A percentile compares a stretch with the other conserved stretches of the same genome.
Conservation (phyloP, 1,140 invertebrate genomes). For the Bactericera cockerelli region DNA sequence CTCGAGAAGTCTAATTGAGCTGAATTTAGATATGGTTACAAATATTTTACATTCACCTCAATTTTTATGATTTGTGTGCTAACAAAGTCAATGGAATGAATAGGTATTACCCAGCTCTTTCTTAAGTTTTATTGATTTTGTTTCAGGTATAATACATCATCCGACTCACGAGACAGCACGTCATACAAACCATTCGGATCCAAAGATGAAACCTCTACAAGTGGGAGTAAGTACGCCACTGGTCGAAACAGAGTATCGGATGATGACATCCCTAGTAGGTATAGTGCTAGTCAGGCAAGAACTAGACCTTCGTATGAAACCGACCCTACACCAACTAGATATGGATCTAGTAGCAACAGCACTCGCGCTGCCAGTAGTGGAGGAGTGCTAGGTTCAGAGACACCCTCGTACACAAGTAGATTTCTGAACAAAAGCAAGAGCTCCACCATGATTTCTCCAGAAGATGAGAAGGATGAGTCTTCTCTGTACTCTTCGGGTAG, state of each 20-base stretch:
- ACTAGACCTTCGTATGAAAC: constrained; percentile 31
- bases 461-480: constrained; percentile 25
- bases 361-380: background rate
- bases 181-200: background rate
- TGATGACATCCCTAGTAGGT: constrained; percentile 4
- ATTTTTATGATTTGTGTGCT: too few relatives aligned
- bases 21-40: too few relatives aligned
- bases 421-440: constrained; percentile 70
- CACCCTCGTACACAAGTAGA: constrained; percentile 36
- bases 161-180: background rate
- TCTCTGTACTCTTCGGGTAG: constrained; percentile 8
- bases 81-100: background rate
- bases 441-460: constrained; percentile 43
- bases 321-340: constrained; percentile 23
- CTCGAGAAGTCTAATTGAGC: too few relatives aligned
- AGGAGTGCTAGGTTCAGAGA: background rate
- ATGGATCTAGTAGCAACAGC: constrained; percentile 20
- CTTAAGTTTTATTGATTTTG: background rate
- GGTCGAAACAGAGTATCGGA: constrained; percentile 14
- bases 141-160: constrained; percentile 2
- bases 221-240: constrained; percentile 26
- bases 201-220: background rate
- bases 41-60: too few relatives aligned
- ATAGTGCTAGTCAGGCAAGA: background rate
- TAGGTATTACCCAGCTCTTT: too few relatives aligned